Evolutionary conservation across 2,797 vertebrate species (phyloP).

Genomic region (Sebastes elongatus): DNA sequence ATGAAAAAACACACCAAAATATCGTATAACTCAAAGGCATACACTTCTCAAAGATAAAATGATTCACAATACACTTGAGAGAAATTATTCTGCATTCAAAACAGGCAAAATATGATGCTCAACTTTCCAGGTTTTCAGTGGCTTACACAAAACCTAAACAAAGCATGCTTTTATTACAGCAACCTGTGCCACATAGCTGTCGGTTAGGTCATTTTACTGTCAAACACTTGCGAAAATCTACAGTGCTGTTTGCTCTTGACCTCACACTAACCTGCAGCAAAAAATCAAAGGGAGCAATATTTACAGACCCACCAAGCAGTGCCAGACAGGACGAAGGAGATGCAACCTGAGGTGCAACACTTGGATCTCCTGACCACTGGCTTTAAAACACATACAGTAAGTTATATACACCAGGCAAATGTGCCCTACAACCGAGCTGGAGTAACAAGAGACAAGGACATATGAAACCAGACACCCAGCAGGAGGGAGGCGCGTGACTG

Average conservation of each 20-base stretch:
- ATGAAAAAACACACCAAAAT: neutral
- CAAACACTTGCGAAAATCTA: slow-evolving; percentile 12
- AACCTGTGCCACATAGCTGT: neutral
- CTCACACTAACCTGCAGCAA: neutral
- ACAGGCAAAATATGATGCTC: neutral
- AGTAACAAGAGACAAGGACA: slow-evolving; percentile 74
- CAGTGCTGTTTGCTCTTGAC: neutral
- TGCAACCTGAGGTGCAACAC: neutral
- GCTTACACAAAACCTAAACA: neutral
- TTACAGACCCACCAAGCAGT: neutral
- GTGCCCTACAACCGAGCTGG: slow-evolving; percentile 57
- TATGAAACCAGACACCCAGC: slow-evolving; percentile 74
- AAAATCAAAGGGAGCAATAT: slow-evolving; percentile 5
- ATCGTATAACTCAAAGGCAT: neutral
- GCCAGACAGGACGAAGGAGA: neutral
- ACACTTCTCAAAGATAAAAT: neutral
- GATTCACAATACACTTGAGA: neutral
- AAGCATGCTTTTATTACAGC: neutral
- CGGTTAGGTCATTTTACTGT: neutral
- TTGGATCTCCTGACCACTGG: slow-evolving; percentile 2
- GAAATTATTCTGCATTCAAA: neutral
- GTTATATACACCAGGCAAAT: slow-evolving; percentile 35
- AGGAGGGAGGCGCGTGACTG: slow-evolving; percentile 66
- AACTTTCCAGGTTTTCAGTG: neutral
- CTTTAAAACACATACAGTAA: slow-evolving; percentile 56